phyloP scores from a whole-genome alignment of 2,797 vertebrate genomes.

The Xerus rutilus region DNA sequence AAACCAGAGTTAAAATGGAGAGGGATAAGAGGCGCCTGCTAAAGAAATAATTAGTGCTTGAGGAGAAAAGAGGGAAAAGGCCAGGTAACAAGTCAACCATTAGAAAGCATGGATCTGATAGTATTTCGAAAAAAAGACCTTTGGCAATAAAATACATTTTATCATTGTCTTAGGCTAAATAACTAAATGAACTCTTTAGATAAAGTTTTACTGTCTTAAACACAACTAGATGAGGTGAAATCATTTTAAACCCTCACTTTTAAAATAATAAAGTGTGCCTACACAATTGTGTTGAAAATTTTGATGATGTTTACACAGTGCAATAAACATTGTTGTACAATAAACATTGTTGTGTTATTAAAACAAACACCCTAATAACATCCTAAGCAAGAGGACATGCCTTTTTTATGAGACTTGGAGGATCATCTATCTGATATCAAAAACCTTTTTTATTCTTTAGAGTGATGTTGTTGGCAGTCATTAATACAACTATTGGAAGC shows the following conservation, averaged over 20 bases:
- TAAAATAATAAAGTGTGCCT: background rate
- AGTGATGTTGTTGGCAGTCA: constrained; percentile 2
- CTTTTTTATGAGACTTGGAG: background rate
- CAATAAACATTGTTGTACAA: constrained; percentile 14
- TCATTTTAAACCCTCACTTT: background rate
- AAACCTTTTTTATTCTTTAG: constrained; percentile 32
- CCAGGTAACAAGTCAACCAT: background rate
- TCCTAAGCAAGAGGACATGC: background rate
- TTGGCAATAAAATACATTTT: background rate
- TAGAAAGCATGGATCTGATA: background rate
- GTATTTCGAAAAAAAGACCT: constrained; percentile 23
- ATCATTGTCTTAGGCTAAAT: background rate
- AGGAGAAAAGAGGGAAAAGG: background rate
- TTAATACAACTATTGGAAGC: background rate
- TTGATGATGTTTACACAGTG: background rate
- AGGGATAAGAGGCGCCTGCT: background rate
- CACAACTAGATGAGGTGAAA: background rate
- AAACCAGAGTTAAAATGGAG: background rate
- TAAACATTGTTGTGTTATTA: constrained; percentile 49
- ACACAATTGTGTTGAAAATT: background rate
- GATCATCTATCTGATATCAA: constrained; percentile 38
- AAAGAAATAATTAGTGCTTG: constrained; percentile 17
- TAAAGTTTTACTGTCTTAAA: constrained; percentile 13
- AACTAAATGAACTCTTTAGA: background rate
- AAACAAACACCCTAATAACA: constrained; percentile 36